Evolutionary conservation across 2,888 invertebrate species (phyloP), one percentile per base, ranked within the genome.

Genomic region (Diplolepis rosae): DNA sequence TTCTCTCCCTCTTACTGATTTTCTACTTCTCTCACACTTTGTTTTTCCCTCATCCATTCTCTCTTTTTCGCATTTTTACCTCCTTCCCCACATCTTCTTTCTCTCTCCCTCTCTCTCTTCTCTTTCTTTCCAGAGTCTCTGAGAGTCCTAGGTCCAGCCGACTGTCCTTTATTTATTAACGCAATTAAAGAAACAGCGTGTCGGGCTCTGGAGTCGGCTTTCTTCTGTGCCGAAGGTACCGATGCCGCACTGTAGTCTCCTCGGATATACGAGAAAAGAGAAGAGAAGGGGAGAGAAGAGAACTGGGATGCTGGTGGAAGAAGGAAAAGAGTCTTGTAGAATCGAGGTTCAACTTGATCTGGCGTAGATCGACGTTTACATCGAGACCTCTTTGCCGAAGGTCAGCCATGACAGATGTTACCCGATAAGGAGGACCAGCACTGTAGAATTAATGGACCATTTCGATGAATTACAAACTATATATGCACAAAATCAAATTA

Each of bases 181-280:
- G 87, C 86, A 87, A 87, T 87, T 87, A 87, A 87, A 87, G 87
- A 87, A 86, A 87, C 87, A 87, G 87, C 86, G 87, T 87, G 87
- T 87, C 84, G 87, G 81, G 81, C 82, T 80, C 78, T 75, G 72
- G 72, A 75, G 82, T 80, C 82, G 85, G 81, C 87, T 85, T 86
- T 86, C 83, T 85, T 84, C 84, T 82, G 80, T 83, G 82, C 83
- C 82, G 82, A 80, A 76, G 77, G 77, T 74, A 76, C 77, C 70
- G 77, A 73, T 79, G 83, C 82, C 83, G 83, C 82, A 77, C 68
- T 71, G 71, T 68, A 61, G 70, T 45, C 74, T 69, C 70, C 68
- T 77, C 73, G 73, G 70, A 75, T 72, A 65, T 28, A 65, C 72
- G 73, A 52, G 54, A 77, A 75, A 73, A 66, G 71, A 69, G 75